Evolutionary conservation across 2,797 vertebrate species (phyloP), one percentile per base, ranked within the genome.

Genomic region (Mormyrops attenuatus): DNA sequence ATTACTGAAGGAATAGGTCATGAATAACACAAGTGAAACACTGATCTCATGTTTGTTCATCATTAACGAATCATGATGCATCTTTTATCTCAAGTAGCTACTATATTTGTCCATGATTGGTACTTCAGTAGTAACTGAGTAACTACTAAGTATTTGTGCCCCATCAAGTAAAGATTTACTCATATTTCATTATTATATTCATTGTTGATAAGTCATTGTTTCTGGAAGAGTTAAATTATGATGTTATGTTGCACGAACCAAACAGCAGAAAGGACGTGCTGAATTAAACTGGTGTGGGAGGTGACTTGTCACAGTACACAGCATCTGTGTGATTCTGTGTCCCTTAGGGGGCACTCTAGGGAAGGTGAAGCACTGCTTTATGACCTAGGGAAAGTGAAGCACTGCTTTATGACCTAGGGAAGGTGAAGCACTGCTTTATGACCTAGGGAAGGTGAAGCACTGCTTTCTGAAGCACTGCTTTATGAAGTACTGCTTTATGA

Each of bases 351-450:
- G 1, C 8, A 13, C 57, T 89, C 44, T n/a, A 66, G 38, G 44
- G 60, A 89, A 22, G 47, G 63, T 60, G 47, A 50, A 53, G 88
- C 88, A 85, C 88, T 53, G 53, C 22, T 86, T 82, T n/a, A 55
- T 55, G 53, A 55, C 53, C 15, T 55, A 17, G 5, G 15, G 17
- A 55, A 5, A 2, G 53, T 20, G 15, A 55, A 17, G 53, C 53
- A 55, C 15, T 55, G 17, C 53, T 55, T 55, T 55, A 17, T 55
- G 17, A 20, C 53, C 15, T 8, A 5, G 5, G 4, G 53, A 57
- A 5, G n/a, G 57, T 22, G 57, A 60, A 22, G 57, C 57, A 22
- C 6, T 60, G 6, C n/a, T 22, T 26, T 22, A 63, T 63, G 15
- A 55, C 53, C 53, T 1, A 20, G 17, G 17, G 5, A 63, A 22